Conservation (phyloP, 2,888 invertebrate genomes). For the Entomobrya multifasciata region DNA sequence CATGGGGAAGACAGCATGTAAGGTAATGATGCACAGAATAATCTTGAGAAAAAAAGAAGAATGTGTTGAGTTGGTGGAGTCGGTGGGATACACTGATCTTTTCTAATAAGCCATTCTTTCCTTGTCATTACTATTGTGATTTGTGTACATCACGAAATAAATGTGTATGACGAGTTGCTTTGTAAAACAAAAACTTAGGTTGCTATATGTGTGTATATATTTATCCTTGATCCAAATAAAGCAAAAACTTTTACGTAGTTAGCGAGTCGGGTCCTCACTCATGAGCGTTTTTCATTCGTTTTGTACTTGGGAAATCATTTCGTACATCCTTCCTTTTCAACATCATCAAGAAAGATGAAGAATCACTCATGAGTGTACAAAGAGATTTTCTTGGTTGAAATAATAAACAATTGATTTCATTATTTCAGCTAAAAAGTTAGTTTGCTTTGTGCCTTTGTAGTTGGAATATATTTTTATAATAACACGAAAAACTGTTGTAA, state of each 20-base stretch:
- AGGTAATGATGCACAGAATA: not conserved
- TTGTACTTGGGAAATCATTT: slow-evolving; percentile 7
- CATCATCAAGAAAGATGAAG: not conserved
- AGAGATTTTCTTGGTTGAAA: not conserved
- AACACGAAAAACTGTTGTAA: not conserved
- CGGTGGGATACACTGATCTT: too few relatives aligned
- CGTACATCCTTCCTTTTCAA: slow-evolving; percentile 12
- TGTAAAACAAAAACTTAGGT: not conserved
- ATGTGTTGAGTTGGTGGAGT: not conserved
- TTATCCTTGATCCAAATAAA: not conserved
- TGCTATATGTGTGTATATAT: too few relatives aligned
- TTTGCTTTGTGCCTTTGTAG: not conserved
- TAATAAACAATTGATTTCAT: slow-evolving; percentile 11
- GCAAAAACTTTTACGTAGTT: not conserved
- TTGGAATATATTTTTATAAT: not conserved
- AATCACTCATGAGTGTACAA: not conserved
- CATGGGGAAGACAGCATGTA: too few relatives aligned
- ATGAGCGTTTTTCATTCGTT: not conserved
- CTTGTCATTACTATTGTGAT: too few relatives aligned
- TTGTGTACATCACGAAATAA: too few relatives aligned
- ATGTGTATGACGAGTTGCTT: not conserved
- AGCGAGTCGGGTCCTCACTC: too few relatives aligned
- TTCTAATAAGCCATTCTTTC: too few relatives aligned
- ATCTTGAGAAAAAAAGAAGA: not conserved
- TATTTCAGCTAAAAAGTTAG: not conserved